Evolutionary conservation across 2,113 vertebrate genomes (phyloP).

Genomic region (rabbit (Oryctolagus cuniculus)): mOryCun1.1 NC_091453.1:7666001-7666500

Average conservation of each 20-base stretch:
- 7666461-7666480: background rate
- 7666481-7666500: too few species aligned
- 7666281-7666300: conserved; percentile 49
- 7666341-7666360: background rate
- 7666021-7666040: conserved; percentile 50
- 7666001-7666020: conserved; percentile 41
- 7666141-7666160: background rate
- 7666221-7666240: background rate
- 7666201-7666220: conserved; percentile 35
- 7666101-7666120: background rate
- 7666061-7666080: conserved; percentile 10
- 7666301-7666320: background rate
- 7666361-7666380: conserved; percentile 37
- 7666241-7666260: conserved; percentile 37
- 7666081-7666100: conserved; percentile 17
- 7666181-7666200: conserved; percentile 23
- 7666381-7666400: conserved; percentile 11
- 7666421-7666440: background rate
- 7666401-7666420: conserved; percentile 37
- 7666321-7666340: background rate
- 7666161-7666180: conserved; percentile 39
- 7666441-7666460: conserved; percentile 23
- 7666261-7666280: conserved; percentile 43
- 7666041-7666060: background rate
- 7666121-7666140: conserved; percentile 44